A percentile compares a stretch with the other conserved stretches of the same genome.
These are phyloP conservation scores for Cavia porcellus DNA, from an alignment of 2,113 vertebrate genomes.

Conservation along the genomic window DNA sequence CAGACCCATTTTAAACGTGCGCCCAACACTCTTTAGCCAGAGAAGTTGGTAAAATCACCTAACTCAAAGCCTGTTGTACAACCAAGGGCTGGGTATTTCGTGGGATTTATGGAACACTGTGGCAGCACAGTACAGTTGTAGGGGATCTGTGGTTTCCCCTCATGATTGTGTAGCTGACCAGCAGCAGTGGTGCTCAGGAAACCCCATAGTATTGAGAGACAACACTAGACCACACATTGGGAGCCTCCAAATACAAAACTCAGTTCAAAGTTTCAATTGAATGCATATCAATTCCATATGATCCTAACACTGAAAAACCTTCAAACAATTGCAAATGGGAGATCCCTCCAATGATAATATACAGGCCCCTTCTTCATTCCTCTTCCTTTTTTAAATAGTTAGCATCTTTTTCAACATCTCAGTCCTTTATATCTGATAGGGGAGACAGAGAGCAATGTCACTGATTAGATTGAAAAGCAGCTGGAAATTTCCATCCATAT, in stretches of 20 bases:
- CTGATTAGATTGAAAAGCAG: not conserved
- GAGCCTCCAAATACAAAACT: not conserved
- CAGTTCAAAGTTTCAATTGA: not conserved
- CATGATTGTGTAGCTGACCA: accelerated
- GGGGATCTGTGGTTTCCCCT: not conserved
- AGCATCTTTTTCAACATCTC: not conserved
- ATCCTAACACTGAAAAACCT: not conserved
- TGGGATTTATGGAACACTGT: not conserved
- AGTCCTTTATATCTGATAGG: not conserved
- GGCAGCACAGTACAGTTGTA: not conserved
- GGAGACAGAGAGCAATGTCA: no score
- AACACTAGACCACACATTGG: not conserved
- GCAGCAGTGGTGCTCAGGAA: no score
- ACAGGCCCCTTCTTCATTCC: not conserved
- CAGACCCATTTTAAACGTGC: not conserved
- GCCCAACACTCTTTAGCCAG: not conserved
- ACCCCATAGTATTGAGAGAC: not conserved
- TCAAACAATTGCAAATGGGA: not conserved
- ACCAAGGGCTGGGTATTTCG: not conserved
- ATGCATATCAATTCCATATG: not conserved
- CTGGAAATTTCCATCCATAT: not conserved
- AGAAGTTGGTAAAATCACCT: not conserved
- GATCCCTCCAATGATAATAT: no score
- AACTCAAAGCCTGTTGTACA: not conserved
- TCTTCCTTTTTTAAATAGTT: not conserved